Conservation (phyloP, 2,888 invertebrate genomes). For the Acanthosepion esculentum region DNA sequence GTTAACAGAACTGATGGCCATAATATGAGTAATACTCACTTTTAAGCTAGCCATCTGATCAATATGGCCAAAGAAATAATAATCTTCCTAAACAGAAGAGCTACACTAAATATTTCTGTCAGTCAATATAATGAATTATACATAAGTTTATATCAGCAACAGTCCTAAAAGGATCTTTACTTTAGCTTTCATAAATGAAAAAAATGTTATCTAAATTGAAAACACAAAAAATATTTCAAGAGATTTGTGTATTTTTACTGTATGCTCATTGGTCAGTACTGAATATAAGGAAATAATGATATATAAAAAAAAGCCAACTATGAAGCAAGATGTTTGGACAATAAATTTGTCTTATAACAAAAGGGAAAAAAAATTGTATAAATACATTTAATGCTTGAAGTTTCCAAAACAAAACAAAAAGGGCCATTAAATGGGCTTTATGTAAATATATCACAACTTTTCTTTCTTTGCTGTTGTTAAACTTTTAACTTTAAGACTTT, state of each 20-base stretch:
- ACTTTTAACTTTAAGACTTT: not conserved
- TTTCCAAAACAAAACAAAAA: not conserved
- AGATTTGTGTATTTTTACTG: not conserved
- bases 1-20: not conserved
- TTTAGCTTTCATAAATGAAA: not conserved
- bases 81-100: not conserved
- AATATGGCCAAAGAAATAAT: not conserved
- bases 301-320: not conserved
- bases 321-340: not conserved
- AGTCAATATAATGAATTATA: not conserved
- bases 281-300: not conserved
- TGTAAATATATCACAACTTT: constrained; percentile 21
- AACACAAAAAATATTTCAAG: not conserved
- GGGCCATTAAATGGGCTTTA: not conserved
- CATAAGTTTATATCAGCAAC: not conserved
- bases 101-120: not conserved
- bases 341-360: not conserved
- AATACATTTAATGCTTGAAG: not conserved
- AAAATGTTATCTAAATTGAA: not conserved
- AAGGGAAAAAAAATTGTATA: no score
- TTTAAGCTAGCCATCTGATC: not conserved
- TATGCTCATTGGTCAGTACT: not conserved
- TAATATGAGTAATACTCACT: not conserved
- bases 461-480: not conserved
- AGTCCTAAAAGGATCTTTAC: not conserved